Percentiles rank a stretch among this genome's conserved stretches.
These are phyloP conservation scores for Coendou prehensilis DNA, from an alignment of 2,797 vertebrate genomes.

Conservation along the genomic window DNA sequence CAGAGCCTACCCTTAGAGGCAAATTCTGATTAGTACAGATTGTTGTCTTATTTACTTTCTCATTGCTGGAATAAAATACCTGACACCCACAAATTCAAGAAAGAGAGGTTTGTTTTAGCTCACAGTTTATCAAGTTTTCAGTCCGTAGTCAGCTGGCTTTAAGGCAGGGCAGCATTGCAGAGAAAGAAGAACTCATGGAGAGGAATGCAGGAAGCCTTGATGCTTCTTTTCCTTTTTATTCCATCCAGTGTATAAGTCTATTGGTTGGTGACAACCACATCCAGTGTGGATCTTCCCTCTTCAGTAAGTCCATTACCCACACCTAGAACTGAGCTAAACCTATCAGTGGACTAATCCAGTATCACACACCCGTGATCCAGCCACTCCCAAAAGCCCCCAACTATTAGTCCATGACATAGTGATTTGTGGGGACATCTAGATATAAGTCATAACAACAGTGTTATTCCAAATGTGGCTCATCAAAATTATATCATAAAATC, in stretches of 20 bases:
- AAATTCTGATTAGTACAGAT: neutral
- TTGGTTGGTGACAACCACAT: neutral
- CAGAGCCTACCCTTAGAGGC: neutral
- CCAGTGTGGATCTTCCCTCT: neutral
- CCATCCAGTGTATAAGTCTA: neutral
- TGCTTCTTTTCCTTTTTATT: neutral
- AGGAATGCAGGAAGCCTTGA: neutral
- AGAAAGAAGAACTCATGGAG: neutral
- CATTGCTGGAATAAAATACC: neutral
- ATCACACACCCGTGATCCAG: neutral
- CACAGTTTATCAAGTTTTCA: neutral
- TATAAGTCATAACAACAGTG: neutral
- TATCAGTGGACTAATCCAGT: neutral
- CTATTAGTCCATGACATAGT: neutral
- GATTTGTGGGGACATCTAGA: neutral
- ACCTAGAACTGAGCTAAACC: neutral
- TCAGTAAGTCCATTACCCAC: neutral
- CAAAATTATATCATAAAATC: neutral
- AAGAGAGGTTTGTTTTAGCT: neutral
- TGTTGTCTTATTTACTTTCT: neutral
- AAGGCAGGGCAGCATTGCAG: neutral
- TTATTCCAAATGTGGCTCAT: neutral
- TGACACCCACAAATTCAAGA: neutral
- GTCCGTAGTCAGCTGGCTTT: neutral
- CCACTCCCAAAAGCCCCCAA: neutral